Base-by-base conservation (phyloP, 2,113 vertebrate genomes). In the Heteronetta atricapilla region DNA sequence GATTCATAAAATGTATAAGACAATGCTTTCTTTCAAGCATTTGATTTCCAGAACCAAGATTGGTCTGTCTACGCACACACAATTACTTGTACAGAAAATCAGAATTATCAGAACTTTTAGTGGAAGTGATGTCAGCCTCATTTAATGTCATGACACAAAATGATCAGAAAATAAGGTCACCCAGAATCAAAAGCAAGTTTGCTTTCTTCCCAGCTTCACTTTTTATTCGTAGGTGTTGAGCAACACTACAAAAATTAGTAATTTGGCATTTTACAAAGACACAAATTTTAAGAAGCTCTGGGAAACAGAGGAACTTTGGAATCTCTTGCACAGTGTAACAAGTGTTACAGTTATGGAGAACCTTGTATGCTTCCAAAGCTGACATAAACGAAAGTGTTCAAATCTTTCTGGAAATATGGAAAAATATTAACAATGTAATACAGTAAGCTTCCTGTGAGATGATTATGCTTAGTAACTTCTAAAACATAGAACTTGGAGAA, bases 121-220 rank as follows among this genome's bases (percentile, higher is more conserved):
- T 96, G 88, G 94, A 95, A 96, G 77, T 93, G 89, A 95, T 86
- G 70, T 64, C 88, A 97, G 20, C 18, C 26, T 93, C 5, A 16
- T 55, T 88, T 90, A 15, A 26, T 89, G 36, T 64, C 60, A 73
- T 11, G 66, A 88, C 90, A 86, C 7, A 63, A 46, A 72, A 85
- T 58, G 22, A 80, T 22, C 42, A 62, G 59, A 80, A 93, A 81
- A 90, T 29, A 83, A 95, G 48, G 8, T 90, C 70, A 87, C 60
- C 17, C 25, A 82, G n/a, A 92, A 96, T 90, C 76, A 81, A 94
- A 91, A 95, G 95, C 53, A 97, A 96, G 89, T 94, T 95, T 93
- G 10, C 50, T 93, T 95, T 97, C 68, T 92, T 90, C 96, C 74
- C 52, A 8, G 2, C 59, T 96, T 82, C 19, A 2, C 8, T 76